Evolutionary conservation across 2,113 vertebrate genomes (phyloP).

Genomic region (Poeciliopsis occidentalis): DNA sequence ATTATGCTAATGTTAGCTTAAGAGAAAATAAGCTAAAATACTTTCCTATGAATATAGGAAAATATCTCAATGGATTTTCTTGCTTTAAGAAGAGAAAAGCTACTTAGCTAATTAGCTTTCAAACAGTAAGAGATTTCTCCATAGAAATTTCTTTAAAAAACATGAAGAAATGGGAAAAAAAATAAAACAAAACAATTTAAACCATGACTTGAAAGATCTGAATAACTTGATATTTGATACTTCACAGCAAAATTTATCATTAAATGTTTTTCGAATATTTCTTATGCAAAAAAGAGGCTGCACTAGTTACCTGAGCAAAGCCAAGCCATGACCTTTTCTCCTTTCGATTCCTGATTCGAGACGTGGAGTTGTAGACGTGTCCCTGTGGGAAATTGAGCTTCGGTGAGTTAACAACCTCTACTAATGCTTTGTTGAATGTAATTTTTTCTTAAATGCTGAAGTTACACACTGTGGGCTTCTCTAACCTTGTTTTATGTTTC

Average conservation of each 20-base stretch:
- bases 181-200: not conserved
- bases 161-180: not conserved
- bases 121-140: not conserved
- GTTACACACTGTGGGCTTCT: not conserved
- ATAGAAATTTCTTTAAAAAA: not conserved
- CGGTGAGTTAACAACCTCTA: conserved; percentile 14
- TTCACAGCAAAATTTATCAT: not conserved
- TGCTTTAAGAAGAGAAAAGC: not conserved
- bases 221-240: not conserved
- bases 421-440: not conserved
- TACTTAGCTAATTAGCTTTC: not conserved
- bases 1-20: no score
- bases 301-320: conserved; percentile 91
- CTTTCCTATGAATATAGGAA: no score
- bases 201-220: not conserved
- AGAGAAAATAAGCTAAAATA: no score
- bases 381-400: conserved; percentile 81
- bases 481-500: not conserved
- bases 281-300: not conserved
- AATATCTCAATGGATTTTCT: not conserved
- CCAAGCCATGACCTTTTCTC: conserved; percentile 98
- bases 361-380: conserved; percentile 98
- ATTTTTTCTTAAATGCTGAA: not conserved
- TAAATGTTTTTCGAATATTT: not conserved
- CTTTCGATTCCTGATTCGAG: conserved; percentile 95